Conservation (phyloP, 2,888 invertebrate species). For the Notocelia uddmanniana region DNA sequence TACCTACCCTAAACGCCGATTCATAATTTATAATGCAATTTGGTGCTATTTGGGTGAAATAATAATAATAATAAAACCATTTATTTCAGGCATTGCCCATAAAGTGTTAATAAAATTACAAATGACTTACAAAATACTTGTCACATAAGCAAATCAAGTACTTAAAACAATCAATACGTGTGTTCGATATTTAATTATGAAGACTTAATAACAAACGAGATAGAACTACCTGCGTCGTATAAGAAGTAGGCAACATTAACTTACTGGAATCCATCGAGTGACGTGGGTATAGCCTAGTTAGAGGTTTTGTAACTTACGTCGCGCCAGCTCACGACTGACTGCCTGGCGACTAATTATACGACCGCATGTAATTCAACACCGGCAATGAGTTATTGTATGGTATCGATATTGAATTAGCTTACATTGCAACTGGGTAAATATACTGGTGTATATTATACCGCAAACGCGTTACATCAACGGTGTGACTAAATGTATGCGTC, state of each 20-base stretch:
- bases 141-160: neutral
- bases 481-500: neutral
- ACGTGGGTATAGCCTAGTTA: neutral
- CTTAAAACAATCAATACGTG: neutral
- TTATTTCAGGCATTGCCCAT: too few relatives aligned
- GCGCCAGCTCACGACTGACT: conserved; percentile 6
- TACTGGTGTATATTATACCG: neutral
- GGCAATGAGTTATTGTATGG: conserved; percentile 22
- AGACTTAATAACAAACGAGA: neutral
- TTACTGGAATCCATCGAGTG: conserved; percentile 33
- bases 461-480: neutral
- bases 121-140: too few relatives aligned
- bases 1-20: too few relatives aligned
- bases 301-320: neutral
- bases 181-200: too few relatives aligned
- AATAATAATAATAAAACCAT: too few relatives aligned
- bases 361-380: conserved; percentile 29
- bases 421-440: conserved; percentile 24
- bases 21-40: too few relatives aligned
- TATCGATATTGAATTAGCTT: conserved; percentile 32
- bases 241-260: conserved; percentile 5
- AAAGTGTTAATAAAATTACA: too few relatives aligned
- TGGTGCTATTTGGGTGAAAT: too few relatives aligned
- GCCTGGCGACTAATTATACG: conserved; percentile 8
- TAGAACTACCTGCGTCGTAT: neutral